A percentile compares a stretch with the other conserved stretches of the same genome.
These are phyloP conservation scores for Danio albolineatus DNA, from an alignment of 2,797 vertebrate species.

Conservation along the genomic window DNA sequence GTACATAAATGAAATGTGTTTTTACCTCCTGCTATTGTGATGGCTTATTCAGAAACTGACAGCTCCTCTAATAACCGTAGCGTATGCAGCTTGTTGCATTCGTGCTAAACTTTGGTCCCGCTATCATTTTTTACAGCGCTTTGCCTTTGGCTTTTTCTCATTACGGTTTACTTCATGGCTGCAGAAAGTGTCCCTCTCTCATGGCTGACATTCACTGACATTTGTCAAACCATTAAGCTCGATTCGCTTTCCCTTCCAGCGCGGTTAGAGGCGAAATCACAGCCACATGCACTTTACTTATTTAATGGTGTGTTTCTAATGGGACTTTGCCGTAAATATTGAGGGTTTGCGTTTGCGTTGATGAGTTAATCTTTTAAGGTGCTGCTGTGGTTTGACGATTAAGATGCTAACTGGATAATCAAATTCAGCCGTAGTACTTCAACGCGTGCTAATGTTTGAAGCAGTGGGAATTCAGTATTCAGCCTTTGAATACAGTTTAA, in stretches of 20 bases:
- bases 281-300: slow-evolving; percentile 29
- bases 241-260: slow-evolving; percentile 36
- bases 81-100: neutral
- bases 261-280: slow-evolving; percentile 26
- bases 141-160: slow-evolving; percentile 39
- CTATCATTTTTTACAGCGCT: slow-evolving; percentile 20
- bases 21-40: neutral
- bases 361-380: slow-evolving; percentile 31
- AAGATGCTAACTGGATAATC: slow-evolving; percentile 29
- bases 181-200: slow-evolving; percentile 25
- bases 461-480: neutral
- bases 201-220: slow-evolving; percentile 58
- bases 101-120: neutral
- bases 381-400: neutral
- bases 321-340: slow-evolving; percentile 46
- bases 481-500: neutral
- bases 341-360: slow-evolving; percentile 35
- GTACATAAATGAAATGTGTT: neutral
- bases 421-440: neutral
- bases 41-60: neutral
- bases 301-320: slow-evolving; percentile 59
- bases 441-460: neutral
- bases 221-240: slow-evolving; percentile 60
- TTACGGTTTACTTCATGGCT: slow-evolving; percentile 25
- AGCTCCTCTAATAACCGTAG: slow-evolving; percentile 16